Evolutionary conservation across 1,140 invertebrate genomes (phyloP).

Genomic region (Aleiodes sp.): DNA sequence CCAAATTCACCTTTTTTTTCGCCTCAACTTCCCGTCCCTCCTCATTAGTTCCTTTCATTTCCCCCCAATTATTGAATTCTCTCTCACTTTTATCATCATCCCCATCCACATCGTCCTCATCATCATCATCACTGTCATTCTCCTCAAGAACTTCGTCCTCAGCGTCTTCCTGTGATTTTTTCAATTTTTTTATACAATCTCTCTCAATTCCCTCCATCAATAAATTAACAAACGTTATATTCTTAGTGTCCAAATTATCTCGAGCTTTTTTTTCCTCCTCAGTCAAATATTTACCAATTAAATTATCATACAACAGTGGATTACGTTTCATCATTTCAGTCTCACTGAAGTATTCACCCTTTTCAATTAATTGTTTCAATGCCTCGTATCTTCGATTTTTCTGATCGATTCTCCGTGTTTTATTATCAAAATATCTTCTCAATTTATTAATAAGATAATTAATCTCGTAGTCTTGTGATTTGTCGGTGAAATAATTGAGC

Average conservation of each 20-base stretch:
- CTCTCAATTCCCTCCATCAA: constrained; percentile 76
- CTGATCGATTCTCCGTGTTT: constrained; percentile 68
- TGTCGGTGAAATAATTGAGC: constrained; percentile 72
- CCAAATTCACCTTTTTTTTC: constrained; percentile 1
- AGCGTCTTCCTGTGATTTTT: constrained; percentile 71
- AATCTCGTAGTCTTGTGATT: constrained; percentile 69
- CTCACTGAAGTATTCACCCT: constrained; percentile 88
- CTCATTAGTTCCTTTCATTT: neutral
- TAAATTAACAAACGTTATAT: constrained; percentile 74
- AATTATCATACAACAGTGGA: constrained; percentile 87
- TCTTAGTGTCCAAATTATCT: constrained; percentile 68
- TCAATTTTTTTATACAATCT: constrained; percentile 71
- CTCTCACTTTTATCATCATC: constrained; percentile 25
- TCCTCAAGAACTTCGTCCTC: constrained; percentile 62
- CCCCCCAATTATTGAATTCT: constrained; percentile 32
- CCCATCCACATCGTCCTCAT: constrained; percentile 51
- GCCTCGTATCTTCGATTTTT: constrained; percentile 87
- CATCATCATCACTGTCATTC: constrained; percentile 58
- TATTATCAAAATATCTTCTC: constrained; percentile 66
- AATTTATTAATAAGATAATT: constrained; percentile 71
- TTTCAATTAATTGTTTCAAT: constrained; percentile 77
- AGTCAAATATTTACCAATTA: constrained; percentile 85
- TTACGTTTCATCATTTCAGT: constrained; percentile 92
- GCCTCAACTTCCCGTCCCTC: neutral
- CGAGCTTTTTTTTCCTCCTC: constrained; percentile 76